These are phyloP conservation scores for Peromyscus californicus DNA, from an alignment of 2,113 vertebrate genomes.

Conservation along the genomic window DNA sequence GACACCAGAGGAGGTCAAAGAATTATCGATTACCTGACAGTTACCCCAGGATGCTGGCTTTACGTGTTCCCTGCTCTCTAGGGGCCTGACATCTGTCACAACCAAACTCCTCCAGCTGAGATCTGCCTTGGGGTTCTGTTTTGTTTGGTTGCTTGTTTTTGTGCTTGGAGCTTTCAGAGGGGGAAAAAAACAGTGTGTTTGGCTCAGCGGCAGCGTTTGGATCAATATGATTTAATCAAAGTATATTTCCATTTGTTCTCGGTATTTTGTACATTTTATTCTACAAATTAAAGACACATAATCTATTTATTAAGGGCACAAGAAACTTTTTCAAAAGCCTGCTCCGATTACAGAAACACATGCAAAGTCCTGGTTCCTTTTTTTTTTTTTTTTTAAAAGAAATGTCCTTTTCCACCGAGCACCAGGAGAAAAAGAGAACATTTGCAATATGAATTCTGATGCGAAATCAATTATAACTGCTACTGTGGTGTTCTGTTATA, in stretches of 20 bases:
- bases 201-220: constrained; percentile 39
- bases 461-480: constrained; percentile 60
- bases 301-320: constrained; percentile 61
- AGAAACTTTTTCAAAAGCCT: constrained; percentile 63
- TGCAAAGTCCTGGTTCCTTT: background rate
- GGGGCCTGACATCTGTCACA: constrained; percentile 22
- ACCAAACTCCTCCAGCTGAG: background rate
- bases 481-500: background rate
- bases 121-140: background rate
- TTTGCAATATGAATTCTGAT: constrained; percentile 24
- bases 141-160: constrained; percentile 9
- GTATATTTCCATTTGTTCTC: constrained; percentile 68
- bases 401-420: background rate
- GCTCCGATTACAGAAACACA: constrained; percentile 50
- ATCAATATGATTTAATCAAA: constrained; percentile 53
- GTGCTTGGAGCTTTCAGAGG: background rate
- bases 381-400: constrained; percentile 66
- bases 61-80: background rate
- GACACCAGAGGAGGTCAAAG: background rate
- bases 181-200: background rate
- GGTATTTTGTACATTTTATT: constrained; percentile 69
- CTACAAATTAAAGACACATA: constrained; percentile 54
- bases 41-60: constrained; percentile 19
- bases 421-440: constrained; percentile 48
- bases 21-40: background rate